phyloP scores from a whole-genome alignment of 2,797 vertebrate genomes.

The Cottoperca gobio region DNA sequence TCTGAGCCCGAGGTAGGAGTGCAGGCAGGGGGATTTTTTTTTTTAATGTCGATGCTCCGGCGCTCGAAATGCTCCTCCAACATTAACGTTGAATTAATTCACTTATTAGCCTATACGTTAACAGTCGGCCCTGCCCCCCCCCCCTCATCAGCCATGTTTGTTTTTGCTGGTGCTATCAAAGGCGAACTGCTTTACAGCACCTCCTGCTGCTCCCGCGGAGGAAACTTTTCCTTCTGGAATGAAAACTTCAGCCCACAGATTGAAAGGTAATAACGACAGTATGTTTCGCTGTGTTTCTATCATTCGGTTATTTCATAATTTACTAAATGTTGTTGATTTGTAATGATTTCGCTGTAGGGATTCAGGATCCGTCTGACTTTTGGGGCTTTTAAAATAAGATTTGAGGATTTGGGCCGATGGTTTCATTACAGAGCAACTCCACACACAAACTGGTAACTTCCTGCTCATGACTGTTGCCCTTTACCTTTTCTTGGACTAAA shows the following conservation, averaged over 20 bases:
- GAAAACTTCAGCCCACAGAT: constrained; percentile 66
- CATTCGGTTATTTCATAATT: constrained; percentile 62
- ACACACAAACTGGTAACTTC: constrained; percentile 17
- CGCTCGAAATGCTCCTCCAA: constrained; percentile 63
- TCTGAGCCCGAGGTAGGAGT: constrained; percentile 63
- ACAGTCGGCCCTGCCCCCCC: constrained; percentile 62
- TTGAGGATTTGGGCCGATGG: constrained; percentile 10
- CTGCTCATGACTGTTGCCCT: constrained; percentile 19
- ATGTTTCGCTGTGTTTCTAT: constrained; percentile 56
- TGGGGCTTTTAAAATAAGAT: constrained; percentile 36
- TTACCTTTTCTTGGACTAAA: constrained; percentile 29
- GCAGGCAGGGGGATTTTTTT: constrained; percentile 43
- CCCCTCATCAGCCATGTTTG: constrained; percentile 82
- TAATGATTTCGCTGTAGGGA: constrained; percentile 27
- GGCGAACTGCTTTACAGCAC: constrained; percentile 85
- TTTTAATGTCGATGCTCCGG: constrained; percentile 63
- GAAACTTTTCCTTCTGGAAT: constrained; percentile 65
- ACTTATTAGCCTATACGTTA: constrained; percentile 49
- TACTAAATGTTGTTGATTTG: constrained; percentile 53
- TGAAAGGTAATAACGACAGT: constrained; percentile 71
- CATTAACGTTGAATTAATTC: constrained; percentile 72
- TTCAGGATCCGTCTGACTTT: constrained; percentile 28
- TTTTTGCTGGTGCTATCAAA: constrained; percentile 82
- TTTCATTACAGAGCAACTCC: constrained; percentile 25
- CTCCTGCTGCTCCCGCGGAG: constrained; percentile 78